Evolutionary conservation across 2,797 vertebrate genomes (phyloP).

Genomic region (Meriones psammophilus): DNA sequence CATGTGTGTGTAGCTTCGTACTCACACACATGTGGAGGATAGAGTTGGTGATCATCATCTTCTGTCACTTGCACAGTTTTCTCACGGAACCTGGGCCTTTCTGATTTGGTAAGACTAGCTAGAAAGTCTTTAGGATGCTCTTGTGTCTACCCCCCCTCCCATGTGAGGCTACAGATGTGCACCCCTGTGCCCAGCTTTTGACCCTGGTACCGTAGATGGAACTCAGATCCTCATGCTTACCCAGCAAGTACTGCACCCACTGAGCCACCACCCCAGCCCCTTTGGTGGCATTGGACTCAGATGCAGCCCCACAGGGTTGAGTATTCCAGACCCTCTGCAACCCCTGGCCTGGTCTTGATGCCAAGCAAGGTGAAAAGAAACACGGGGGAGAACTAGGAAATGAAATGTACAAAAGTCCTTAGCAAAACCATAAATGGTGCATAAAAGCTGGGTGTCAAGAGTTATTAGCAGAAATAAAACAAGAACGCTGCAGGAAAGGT

Average conservation of each 20-base stretch:
- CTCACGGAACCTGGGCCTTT: not conserved
- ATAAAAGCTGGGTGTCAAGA: not conserved
- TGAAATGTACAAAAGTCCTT: not conserved
- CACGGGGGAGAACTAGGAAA: not conserved
- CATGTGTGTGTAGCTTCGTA: not conserved
- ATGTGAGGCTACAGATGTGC: not conserved
- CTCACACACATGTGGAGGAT: not conserved
- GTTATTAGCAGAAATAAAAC: not conserved
- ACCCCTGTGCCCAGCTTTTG: not conserved
- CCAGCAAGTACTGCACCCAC: not conserved
- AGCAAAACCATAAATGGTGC: not conserved
- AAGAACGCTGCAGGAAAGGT: fast-evolving
- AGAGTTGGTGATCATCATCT: not conserved
- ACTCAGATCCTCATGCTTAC: not conserved
- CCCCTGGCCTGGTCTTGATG: not conserved
- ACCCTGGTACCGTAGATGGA: not conserved
- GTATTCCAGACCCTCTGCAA: not conserved
- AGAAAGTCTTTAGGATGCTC: not conserved
- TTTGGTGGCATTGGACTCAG: not conserved
- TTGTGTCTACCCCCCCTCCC: not conserved
- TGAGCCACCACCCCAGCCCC: not conserved
- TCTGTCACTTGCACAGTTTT: not conserved
- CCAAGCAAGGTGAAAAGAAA: not conserved
- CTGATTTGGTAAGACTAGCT: not conserved
- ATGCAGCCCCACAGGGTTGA: not conserved